Conservation (phyloP, 2,888 invertebrate genomes). For the Mellilla xanthometata region DNA sequence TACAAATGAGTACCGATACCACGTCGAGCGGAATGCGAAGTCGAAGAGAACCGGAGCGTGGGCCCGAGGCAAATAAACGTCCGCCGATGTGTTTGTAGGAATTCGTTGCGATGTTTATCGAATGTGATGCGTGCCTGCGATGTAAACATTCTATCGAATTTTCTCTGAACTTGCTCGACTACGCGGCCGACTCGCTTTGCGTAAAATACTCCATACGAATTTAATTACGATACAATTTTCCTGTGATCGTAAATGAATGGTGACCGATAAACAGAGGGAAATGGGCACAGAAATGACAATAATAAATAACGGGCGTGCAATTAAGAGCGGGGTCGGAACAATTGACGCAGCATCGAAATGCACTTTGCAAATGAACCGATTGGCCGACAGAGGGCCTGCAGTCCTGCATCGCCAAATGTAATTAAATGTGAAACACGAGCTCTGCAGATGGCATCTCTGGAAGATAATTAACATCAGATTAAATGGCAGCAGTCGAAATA, state of each 20-base stretch:
- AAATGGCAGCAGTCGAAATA: constrained; percentile 20
- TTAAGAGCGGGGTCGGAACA: constrained; percentile 72
- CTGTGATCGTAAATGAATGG: constrained; percentile 44
- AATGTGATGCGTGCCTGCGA: constrained; percentile 64
- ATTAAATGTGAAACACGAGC: constrained; percentile 61
- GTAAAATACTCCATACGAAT: constrained; percentile 14
- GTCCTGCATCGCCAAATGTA: constrained; percentile 56
- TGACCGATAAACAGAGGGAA: constrained; percentile 53
- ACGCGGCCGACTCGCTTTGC: constrained; percentile 3
- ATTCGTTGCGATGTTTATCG: constrained; percentile 78
- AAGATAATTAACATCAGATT: constrained; percentile 27
- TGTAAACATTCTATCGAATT: constrained; percentile 54
- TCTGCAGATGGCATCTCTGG: constrained; percentile 54
- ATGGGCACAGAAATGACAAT: constrained; percentile 68
- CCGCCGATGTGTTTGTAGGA: constrained; percentile 75
- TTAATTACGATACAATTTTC: constrained; percentile 39
- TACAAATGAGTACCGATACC: constrained; percentile 80
- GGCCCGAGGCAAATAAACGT: constrained; percentile 74
- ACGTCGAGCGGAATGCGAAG: constrained; percentile 68
- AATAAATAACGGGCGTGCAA: constrained; percentile 74
- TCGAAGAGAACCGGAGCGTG: constrained; percentile 66
- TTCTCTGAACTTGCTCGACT: constrained; percentile 12
- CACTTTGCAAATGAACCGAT: constrained; percentile 81
- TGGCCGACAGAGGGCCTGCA: constrained; percentile 39
- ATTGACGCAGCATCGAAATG: constrained; percentile 76